These are phyloP conservation scores for Tenrec ecaudatus DNA, from an alignment of 2,113 vertebrate genomes.

Conservation along the genomic window DNA sequence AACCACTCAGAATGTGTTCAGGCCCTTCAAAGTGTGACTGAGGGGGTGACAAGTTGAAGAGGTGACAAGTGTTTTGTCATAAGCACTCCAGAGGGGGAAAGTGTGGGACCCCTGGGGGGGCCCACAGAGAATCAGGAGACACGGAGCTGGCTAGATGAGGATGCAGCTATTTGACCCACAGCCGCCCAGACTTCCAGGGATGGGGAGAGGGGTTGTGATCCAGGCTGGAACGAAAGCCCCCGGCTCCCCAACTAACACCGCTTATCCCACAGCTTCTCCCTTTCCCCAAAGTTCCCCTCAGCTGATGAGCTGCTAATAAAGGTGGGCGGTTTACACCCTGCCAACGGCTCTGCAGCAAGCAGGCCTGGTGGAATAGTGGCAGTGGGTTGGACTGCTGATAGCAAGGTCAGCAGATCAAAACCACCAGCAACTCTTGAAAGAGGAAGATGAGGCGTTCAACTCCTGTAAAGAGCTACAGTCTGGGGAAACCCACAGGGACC, in stretches of 20 bases:
- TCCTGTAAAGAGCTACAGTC: too few relatives aligned
- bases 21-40: neutral
- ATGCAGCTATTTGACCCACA: too few relatives aligned
- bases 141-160: neutral
- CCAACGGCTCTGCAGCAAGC: neutral
- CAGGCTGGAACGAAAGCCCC: neutral
- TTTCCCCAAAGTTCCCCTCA: neutral
- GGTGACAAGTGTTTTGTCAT: neutral
- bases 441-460: too few relatives aligned
- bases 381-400: too few relatives aligned
- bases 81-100: neutral
- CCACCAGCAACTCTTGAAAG: too few relatives aligned
- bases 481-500: too few relatives aligned
- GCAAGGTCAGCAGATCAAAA: too few relatives aligned
- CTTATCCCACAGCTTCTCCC: neutral
- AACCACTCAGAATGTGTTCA: neutral
- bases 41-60: neutral
- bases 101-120: too few relatives aligned
- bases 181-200: neutral
- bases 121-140: neutral
- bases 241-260: neutral
- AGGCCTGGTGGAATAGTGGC: neutral
- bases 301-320: neutral
- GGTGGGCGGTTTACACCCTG: neutral
- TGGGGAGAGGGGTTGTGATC: neutral